phyloP scores from a whole-genome alignment of 2,888 invertebrate genomes.

The Macrophya alboannulata region DNA sequence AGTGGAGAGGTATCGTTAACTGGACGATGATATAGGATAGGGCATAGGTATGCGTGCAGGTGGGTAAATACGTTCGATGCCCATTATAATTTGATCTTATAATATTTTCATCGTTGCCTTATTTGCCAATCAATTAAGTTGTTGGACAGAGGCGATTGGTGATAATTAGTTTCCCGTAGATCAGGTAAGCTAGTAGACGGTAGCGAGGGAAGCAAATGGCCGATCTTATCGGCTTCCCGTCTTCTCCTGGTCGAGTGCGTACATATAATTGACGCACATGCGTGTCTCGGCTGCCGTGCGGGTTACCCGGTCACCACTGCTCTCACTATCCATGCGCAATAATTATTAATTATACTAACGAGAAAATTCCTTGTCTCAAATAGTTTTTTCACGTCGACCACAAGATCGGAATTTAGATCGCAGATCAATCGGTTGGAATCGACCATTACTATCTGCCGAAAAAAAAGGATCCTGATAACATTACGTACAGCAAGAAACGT shows the following conservation, averaged over 20 bases:
- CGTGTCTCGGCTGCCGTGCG: slow-evolving; percentile 31
- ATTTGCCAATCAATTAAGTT: slow-evolving; percentile 54
- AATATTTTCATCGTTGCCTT: slow-evolving; percentile 16
- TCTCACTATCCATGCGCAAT: slow-evolving; percentile 16
- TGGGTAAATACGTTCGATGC: slow-evolving; percentile 10
- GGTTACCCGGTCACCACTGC: neutral
- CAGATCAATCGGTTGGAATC: neutral
- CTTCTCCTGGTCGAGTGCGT: slow-evolving; percentile 40
- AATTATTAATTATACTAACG: slow-evolving; percentile 25
- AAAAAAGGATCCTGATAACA: neutral
- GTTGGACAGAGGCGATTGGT: slow-evolving; percentile 52
- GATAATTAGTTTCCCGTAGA: slow-evolving; percentile 50
- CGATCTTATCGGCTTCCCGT: slow-evolving; percentile 52
- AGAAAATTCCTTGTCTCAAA: neutral
- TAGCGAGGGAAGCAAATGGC: slow-evolving; percentile 47
- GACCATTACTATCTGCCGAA: neutral
- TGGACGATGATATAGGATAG: neutral
- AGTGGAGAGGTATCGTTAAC: neutral
- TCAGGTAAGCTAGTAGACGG: slow-evolving; percentile 34
- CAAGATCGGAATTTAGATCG: neutral
- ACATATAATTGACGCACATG: slow-evolving; percentile 47
- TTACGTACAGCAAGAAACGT: neutral
- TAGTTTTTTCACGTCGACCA: neutral
- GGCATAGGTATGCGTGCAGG: neutral
- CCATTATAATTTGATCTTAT: slow-evolving; percentile 50